A percentile compares a stretch with the other conserved stretches of the same genome.
Evolutionary conservation across 92 coral and sea anemone species (phyloP).

Genomic region (Actinostola sp.): DNA sequence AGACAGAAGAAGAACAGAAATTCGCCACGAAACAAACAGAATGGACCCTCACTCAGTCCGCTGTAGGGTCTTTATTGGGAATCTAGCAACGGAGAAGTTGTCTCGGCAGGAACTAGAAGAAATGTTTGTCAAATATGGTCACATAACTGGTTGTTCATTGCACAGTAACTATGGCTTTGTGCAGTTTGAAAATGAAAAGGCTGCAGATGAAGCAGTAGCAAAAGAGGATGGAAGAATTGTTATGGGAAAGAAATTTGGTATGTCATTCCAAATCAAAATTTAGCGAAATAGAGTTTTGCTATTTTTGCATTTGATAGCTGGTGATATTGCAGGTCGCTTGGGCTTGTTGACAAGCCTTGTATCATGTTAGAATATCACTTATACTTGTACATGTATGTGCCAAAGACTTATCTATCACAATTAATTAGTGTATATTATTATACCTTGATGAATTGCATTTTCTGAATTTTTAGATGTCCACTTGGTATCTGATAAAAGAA

Average conservation of each 20-base stretch:
- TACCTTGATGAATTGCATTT: no score
- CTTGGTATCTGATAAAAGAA: constrained; percentile 92
- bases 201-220: constrained; percentile 87
- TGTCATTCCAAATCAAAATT: constrained; percentile 7
- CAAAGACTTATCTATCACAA: no score
- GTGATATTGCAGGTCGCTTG: no score
- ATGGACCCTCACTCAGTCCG: constrained; percentile 90
- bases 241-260: constrained; percentile 87
- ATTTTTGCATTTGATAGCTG: no score
- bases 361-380: no score
- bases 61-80: constrained; percentile 92
- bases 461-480: constrained; percentile 98
- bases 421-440: no score
- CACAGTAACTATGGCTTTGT: constrained; percentile 95
- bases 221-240: constrained; percentile 81
- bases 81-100: constrained; percentile 74
- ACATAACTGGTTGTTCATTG: constrained; percentile 77
- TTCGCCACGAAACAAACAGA: constrained; percentile 77
- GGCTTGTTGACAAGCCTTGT: no score
- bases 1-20: constrained; percentile 53
- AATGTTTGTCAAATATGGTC: constrained; percentile 79
- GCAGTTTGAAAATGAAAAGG: constrained; percentile 85
- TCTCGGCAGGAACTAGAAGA: constrained; percentile 88
- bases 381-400: not conserved
- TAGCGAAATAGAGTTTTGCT: not conserved